Evolutionary conservation across 2,797 vertebrate species (phyloP).

Genomic region (Molossus molossus): DNA sequence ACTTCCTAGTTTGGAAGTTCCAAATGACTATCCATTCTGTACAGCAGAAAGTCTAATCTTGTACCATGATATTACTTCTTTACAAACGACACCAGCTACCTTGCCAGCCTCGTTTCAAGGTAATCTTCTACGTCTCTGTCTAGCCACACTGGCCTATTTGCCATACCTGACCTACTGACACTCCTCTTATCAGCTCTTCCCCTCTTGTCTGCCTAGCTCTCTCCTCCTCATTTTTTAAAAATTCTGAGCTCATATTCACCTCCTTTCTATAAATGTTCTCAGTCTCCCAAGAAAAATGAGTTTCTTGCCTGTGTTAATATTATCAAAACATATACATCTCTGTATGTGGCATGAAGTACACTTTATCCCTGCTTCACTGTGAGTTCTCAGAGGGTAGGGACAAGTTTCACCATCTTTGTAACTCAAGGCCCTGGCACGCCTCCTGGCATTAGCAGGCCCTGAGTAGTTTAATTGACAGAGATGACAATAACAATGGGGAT

Average conservation of each 20-base stretch:
- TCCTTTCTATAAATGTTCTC: not conserved
- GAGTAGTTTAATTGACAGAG: not conserved
- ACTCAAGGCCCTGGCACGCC: not conserved
- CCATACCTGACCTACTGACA: not conserved
- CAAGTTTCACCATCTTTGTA: not conserved
- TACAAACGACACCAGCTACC: not conserved
- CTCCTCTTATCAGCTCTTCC: not conserved
- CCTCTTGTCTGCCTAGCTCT: not conserved
- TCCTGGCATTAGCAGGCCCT: not conserved
- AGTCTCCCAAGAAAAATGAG: not conserved
- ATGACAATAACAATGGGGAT: not conserved
- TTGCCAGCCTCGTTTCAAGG: not conserved
- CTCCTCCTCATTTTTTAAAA: not conserved
- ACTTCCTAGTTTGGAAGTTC: not conserved
- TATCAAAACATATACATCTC: not conserved
- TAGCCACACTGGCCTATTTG: not conserved
- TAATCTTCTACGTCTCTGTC: not conserved
- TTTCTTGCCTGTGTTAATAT: not conserved
- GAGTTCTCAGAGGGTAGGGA: not conserved
- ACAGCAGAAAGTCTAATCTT: not conserved
- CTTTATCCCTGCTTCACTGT: not conserved
- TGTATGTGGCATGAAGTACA: not conserved
- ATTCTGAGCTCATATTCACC: not conserved
- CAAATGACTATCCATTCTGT: not conserved
- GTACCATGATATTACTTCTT: not conserved